These are phyloP conservation scores for Gasterosteus nipponicus DNA, from an alignment of 2,113 vertebrate genomes.

Conservation along the genomic window DNA sequence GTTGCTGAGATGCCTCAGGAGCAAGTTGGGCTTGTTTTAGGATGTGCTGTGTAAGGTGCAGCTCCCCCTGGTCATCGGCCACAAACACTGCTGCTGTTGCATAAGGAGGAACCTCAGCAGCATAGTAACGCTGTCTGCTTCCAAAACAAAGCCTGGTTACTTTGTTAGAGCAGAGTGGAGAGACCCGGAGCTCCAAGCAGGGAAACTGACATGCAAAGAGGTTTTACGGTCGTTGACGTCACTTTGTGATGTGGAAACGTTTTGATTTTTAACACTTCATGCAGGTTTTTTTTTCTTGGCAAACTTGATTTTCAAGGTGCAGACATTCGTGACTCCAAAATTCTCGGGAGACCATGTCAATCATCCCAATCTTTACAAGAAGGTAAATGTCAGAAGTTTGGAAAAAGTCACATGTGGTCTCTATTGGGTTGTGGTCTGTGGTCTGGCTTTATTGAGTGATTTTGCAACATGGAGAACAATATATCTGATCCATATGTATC, in stretches of 20 bases:
- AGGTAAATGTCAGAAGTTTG: not conserved
- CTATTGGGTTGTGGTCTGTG: not conserved
- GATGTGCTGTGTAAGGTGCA: constrained; percentile 15
- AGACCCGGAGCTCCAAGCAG: not conserved
- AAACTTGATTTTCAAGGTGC: not conserved
- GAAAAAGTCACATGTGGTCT: not conserved
- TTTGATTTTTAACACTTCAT: not conserved
- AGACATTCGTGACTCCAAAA: not conserved
- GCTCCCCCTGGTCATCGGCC: not conserved
- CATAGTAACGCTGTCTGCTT: not conserved
- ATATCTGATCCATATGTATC: not conserved
- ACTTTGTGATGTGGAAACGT: not conserved
- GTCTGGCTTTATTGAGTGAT: not conserved
- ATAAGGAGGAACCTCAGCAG: not conserved
- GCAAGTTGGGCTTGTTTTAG: constrained; percentile 12
- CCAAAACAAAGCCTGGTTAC: not conserved
- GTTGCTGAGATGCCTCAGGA: constrained; percentile 19
- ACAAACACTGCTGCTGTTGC: constrained; percentile 8
- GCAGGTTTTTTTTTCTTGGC: not conserved
- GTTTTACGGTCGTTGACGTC: not conserved
- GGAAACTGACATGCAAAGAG: not conserved
- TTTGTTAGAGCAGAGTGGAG: not conserved
- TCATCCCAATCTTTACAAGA: no score
- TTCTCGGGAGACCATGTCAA: not conserved
- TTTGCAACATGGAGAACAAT: not conserved